phyloP scores from a whole-genome alignment of 2,888 invertebrate genomes.

The Pyrochroa serraticornis region DNA sequence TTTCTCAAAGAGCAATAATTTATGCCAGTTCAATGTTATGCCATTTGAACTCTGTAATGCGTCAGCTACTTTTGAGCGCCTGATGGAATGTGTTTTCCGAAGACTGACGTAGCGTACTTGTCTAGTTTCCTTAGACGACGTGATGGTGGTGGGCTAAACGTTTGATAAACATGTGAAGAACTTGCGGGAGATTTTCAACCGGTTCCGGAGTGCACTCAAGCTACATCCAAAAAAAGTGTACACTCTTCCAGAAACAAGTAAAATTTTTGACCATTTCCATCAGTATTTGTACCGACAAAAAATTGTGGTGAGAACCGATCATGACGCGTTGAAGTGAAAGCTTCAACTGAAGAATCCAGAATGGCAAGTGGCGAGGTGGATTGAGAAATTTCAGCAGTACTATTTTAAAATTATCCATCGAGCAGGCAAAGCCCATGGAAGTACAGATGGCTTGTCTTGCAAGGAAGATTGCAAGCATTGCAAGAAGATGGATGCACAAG shows the following conservation, averaged over 20 bases:
- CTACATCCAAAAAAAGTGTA: conserved; percentile 12
- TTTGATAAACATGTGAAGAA: conserved; percentile 31
- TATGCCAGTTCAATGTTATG: conserved; percentile 32
- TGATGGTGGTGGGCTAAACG: conserved; percentile 28
- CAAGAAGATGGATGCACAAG: too few species aligned
- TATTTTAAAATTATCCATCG: too few species aligned
- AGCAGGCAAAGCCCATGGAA: too few species aligned
- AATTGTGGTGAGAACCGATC: conserved; percentile 44
- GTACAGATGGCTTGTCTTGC: too few species aligned
- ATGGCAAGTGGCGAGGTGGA: conserved; percentile 47
- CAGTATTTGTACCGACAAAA: conserved; percentile 42
- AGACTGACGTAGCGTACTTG: conserved; percentile 26
- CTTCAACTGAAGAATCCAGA: conserved; percentile 45
- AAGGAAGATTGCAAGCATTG: too few species aligned
- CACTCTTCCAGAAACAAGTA: conserved; percentile 19
- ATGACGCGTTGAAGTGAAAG: conserved; percentile 45
- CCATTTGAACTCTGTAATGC: conserved; percentile 39
- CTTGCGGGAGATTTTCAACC: conserved; percentile 23
- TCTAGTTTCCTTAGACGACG: conserved; percentile 36
- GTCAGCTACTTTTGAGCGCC: conserved; percentile 34
- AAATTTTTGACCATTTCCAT: conserved; percentile 38
- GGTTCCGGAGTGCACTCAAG: neutral
- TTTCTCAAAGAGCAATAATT: conserved; percentile 18
- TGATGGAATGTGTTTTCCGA: conserved; percentile 29
- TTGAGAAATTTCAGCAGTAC: conserved; percentile 41